Conservation (phyloP, 2,797 vertebrate genomes). For the Staurois parvus region DNA sequence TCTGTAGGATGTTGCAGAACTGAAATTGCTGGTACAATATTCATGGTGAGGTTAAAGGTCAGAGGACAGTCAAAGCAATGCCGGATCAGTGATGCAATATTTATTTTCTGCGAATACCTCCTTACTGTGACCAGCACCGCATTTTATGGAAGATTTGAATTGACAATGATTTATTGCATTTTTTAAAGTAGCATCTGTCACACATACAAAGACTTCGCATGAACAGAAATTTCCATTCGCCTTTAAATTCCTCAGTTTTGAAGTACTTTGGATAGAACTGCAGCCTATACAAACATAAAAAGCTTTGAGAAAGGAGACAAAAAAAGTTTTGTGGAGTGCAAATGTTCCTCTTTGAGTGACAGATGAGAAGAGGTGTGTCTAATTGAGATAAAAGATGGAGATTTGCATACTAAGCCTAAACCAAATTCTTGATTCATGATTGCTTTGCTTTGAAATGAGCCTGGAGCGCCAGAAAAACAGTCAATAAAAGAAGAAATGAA, state of each 20-base stretch:
- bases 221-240: not conserved
- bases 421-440: constrained; percentile 14
- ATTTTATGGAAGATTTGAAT: not conserved
- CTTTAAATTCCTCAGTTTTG: not conserved
- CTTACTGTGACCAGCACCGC: no score
- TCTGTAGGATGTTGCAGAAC: not conserved
- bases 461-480: not conserved
- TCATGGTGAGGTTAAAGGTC: not conserved
- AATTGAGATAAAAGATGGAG: constrained; percentile 47
- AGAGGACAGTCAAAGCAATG: not conserved
- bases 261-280: not conserved
- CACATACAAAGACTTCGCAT: not conserved
- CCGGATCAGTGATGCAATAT: not conserved
- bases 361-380: constrained; percentile 22
- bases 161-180: constrained; percentile 1
- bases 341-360: constrained; percentile 28
- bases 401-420: constrained; percentile 26
- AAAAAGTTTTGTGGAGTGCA: constrained; percentile 15
- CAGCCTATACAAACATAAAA: constrained; percentile 21
- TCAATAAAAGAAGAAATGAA: not conserved
- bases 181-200: not conserved
- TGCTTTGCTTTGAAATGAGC: not conserved
- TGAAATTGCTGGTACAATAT: constrained; percentile 23
- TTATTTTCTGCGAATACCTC: not conserved
- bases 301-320: constrained; percentile 21